Base-by-base conservation (phyloP, 2,797 vertebrate genomes). In the Gymnothorax reevesii region DNA sequence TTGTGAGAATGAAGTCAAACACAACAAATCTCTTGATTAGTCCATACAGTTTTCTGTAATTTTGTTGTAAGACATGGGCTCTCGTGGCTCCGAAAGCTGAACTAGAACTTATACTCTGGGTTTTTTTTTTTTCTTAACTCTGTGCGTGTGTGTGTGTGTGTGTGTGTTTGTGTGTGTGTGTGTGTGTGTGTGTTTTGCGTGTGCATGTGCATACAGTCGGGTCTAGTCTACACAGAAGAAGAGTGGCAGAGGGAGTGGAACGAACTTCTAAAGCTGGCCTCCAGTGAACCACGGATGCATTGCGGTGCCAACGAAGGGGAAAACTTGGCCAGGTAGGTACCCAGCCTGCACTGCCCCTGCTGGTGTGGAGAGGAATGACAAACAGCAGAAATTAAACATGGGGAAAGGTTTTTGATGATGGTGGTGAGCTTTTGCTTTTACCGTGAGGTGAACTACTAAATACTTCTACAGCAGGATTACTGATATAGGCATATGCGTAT, bases 241-340 rank as follows among this genome's bases (percentile, higher is more conserved):
- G 98, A 99, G 90, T 99, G 98, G 98, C 98, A 99, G 95, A 99
- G 97, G 89, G 98, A 99, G 91, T 99, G 98, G 98, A 97, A 98
- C 0, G 98, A 99, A 89, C 94, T 98, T 89, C 93, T 99, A 92
- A 96, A 99, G 92, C 87, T 98, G 84, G 97, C 97, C 0, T 98
- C 97, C 89, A 98, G 97, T 20, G 98, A 97, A 93, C 98, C 97
- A 2, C 95, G 97, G 83, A 96, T 98, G 93, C 98, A 98, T 93
- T 98, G 97, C 85, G 96, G 97, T 92, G 94, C 96, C 93, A 99
- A 97, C 0, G 94, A 96, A 88, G 92, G 97, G 0, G 95, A 90
- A 84, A 94, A 95, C 95, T 97, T 93, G 87, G 95, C 92, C 3
- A 93, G 86, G 86, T 87, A 83, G 62, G 66, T 20, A 22, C 49